Base-by-base conservation (phyloP, 2,113 vertebrate genomes). In the Eublepharis macularius region DNA sequence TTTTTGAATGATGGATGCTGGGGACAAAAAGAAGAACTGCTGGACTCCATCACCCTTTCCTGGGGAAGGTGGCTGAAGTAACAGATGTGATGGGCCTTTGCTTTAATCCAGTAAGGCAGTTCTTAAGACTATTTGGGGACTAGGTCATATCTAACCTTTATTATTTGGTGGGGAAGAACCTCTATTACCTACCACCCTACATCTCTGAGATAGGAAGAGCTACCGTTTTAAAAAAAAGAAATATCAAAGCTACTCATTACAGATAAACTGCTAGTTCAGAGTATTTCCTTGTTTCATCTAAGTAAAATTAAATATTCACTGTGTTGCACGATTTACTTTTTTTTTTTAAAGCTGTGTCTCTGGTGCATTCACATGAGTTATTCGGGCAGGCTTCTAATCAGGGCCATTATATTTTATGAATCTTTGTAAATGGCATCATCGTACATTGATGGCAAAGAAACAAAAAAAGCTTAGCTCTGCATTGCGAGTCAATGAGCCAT, bases 301-400 rank as follows among this genome's bases (percentile, higher is more conserved):
- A 66, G 34, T 14, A 13, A 65, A 49, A 68, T 68, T 80, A 88
- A 47, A 73, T 17, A 32, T 41, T 41, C 57, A 72, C 16, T 19
- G 19, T 26, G 5, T 32, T 16, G 41, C 24, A 1, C 26, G 29
- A 34, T 47, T 2, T 51, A 26, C 34, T 63, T 49, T 68, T 16
- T 19, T n/a, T 24, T 14, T 29, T 63, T n/a, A 39, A 34, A 85
- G 54, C 87, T 89, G 89, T 85, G 81, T 84, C 83, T 87, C 32
- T 75, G 63, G 87, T 89, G 57, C 91, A 14, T 86, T 76, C 43
- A 77, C 80, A 90, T 89, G 80, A 95, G 93, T 94, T 91, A 91
- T 94, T 90, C 77, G 94, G 89, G 57, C 4, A 72, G 80, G 81
- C 86, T 81, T 85, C 88, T 93, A 90, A 92, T 93, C 91, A 92